phyloP scores from a whole-genome alignment of 2,797 vertebrate species.

The Galaxias olidus region DNA sequence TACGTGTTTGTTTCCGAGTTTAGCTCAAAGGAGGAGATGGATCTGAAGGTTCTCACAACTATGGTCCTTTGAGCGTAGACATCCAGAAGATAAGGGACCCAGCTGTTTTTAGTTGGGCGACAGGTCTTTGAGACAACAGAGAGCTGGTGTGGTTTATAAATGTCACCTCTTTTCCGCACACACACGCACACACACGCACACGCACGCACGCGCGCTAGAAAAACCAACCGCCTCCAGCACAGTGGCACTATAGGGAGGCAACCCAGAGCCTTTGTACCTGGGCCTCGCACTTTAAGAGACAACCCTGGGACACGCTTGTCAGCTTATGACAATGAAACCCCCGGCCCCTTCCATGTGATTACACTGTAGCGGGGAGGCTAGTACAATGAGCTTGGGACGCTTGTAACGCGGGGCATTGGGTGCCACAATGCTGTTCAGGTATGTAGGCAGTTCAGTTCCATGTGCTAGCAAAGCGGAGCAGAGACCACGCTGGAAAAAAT shows the following conservation, averaged over 20 bases:
- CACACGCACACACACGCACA: not conserved
- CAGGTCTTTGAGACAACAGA: slow-evolving; percentile 31
- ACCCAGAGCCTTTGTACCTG: slow-evolving; percentile 4
- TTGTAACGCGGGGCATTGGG: slow-evolving; percentile 23
- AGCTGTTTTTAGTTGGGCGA: slow-evolving; percentile 41
- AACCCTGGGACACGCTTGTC: slow-evolving; percentile 38
- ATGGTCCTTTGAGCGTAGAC: no score
- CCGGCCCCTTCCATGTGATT: slow-evolving; percentile 37
- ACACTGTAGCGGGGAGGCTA: slow-evolving; percentile 30
- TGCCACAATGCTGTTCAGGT: slow-evolving; percentile 34
- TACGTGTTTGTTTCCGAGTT: not conserved
- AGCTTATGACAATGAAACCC: slow-evolving; percentile 56
- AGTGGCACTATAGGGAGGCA: slow-evolving; percentile 29
- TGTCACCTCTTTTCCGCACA: slow-evolving; percentile 24
- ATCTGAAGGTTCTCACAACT: no score
- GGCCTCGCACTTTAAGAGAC: slow-evolving; percentile 43
- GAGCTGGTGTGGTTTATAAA: slow-evolving; percentile 28
- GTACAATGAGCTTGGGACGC: slow-evolving; percentile 19
- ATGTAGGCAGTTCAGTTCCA: slow-evolving; percentile 34
- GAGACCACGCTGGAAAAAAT: slow-evolving; percentile 13
- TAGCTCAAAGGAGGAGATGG: no score
- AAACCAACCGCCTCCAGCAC: no score
- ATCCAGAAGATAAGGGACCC: not conserved
- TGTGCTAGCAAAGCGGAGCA: slow-evolving; percentile 31
- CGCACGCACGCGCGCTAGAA: no score